These are phyloP conservation scores for Pygmarrhopalites habei DNA, from an alignment of 1,140 invertebrate species.

Conservation along the genomic window DNA sequence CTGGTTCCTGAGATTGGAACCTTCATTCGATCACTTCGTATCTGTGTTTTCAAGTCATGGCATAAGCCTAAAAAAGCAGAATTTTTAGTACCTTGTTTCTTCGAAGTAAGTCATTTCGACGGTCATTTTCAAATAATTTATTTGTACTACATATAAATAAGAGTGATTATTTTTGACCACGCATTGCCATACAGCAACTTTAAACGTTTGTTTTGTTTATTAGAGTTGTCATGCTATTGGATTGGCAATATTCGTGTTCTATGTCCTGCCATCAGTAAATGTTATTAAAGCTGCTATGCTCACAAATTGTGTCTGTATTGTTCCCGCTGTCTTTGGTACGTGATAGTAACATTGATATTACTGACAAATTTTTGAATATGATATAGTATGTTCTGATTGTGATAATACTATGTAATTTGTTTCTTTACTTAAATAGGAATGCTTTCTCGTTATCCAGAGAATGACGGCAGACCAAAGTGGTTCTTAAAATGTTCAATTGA, in stretches of 20 bases:
- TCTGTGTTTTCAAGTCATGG: constrained; percentile 84
- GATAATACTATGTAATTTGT: background rate
- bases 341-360: background rate
- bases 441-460: constrained; percentile 34
- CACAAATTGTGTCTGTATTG: constrained; percentile 84
- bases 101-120: constrained; percentile 51
- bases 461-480: constrained; percentile 32
- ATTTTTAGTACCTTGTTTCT: constrained; percentile 63
- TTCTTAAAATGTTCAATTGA: constrained; percentile 51
- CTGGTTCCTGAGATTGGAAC: constrained; percentile 79
- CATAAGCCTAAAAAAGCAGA: constrained; percentile 56
- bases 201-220: background rate
- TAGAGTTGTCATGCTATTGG: constrained; percentile 71
- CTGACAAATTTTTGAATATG: background rate
- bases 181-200: too few species aligned
- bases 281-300: constrained; percentile 87
- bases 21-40: constrained; percentile 70
- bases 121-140: background rate
- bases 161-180: too few species aligned
- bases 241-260: constrained; percentile 72
- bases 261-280: constrained; percentile 80
- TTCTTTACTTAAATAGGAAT: constrained; percentile 25
- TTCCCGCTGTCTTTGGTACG: constrained; percentile 68
- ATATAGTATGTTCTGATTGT: background rate
- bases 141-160: too few species aligned